These are phyloP conservation scores for Ramphastos sulfuratus DNA, from an alignment of 2,113 vertebrate species.

Conservation along the genomic window DNA sequence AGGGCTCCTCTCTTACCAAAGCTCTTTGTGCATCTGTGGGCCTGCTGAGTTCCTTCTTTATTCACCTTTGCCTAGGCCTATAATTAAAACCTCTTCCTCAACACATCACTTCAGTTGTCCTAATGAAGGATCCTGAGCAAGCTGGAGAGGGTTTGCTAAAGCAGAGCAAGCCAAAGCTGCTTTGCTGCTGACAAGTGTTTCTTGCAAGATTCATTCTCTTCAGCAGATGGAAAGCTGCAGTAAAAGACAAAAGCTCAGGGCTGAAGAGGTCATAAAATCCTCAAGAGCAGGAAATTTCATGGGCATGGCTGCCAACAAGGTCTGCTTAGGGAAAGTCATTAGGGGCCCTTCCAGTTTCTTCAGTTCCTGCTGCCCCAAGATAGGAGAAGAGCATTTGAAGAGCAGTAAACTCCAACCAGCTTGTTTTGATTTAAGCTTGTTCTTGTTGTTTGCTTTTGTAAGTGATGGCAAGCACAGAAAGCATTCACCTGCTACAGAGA, in stretches of 20 bases:
- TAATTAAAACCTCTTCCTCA: slow-evolving; percentile 25
- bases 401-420: background rate
- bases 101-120: slow-evolving; percentile 9
- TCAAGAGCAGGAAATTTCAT: slow-evolving; percentile 56
- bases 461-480: background rate
- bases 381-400: background rate
- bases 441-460: slow-evolving; percentile 10
- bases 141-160: background rate
- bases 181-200: background rate
- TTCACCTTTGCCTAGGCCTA: background rate
- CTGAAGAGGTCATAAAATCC: slow-evolving; percentile 54
- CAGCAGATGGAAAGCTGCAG: slow-evolving; percentile 32
- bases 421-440: slow-evolving; percentile 34
- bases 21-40: background rate
- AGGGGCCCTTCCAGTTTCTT: background rate
- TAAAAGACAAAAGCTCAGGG: slow-evolving; percentile 4
- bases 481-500: slow-evolving; percentile 12
- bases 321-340: slow-evolving; percentile 39
- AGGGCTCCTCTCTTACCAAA: background rate
- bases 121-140: slow-evolving; percentile 8
- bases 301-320: background rate
- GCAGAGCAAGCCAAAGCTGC: background rate
- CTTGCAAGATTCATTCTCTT: slow-evolving; percentile 1
- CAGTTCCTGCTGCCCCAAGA: background rate
- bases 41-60: slow-evolving; percentile 14